phyloP scores from a whole-genome alignment of 1,140 invertebrate genomes.

The Lasioglossum baleicum region DNA sequence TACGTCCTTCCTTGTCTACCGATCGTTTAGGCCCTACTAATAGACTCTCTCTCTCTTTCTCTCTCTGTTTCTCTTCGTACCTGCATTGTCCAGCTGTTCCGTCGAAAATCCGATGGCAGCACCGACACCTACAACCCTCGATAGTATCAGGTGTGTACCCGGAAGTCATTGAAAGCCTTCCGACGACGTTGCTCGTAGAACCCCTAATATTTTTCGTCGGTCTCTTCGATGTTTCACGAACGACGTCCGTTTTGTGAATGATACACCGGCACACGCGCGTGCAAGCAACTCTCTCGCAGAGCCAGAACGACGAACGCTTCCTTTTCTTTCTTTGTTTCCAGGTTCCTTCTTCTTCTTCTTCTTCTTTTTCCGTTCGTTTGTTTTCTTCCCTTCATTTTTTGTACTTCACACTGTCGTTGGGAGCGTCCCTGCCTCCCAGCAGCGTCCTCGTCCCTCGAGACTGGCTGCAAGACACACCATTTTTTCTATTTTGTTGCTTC shows the following conservation, averaged over 20 bases:
- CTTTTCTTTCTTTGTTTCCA: not conserved
- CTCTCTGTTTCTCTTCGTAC: not conserved
- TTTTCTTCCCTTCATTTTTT: slow-evolving; percentile 19
- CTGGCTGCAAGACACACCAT: slow-evolving; percentile 14
- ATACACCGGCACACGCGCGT: slow-evolving; percentile 52
- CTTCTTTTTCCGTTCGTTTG: not conserved
- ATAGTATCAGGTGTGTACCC: slow-evolving; percentile 34
- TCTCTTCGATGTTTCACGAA: slow-evolving; percentile 54
- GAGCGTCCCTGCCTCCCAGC: not conserved
- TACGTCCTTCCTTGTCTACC: not conserved
- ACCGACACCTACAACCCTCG: slow-evolving; percentile 31
- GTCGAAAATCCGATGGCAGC: slow-evolving; percentile 25
- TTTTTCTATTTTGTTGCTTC: not conserved
- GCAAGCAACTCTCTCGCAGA: slow-evolving; percentile 61
- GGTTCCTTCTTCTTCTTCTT: not conserved
- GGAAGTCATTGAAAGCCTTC: slow-evolving; percentile 41
- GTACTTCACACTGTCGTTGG: slow-evolving; percentile 38
- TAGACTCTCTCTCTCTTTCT: too few relatives aligned
- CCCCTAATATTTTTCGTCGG: slow-evolving; percentile 17
- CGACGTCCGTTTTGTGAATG: slow-evolving; percentile 30
- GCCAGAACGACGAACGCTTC: slow-evolving; percentile 53
- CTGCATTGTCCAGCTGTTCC: not conserved
- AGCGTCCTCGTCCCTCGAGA: slow-evolving; percentile 6
- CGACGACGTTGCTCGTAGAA: slow-evolving; percentile 72
- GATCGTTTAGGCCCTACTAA: slow-evolving; percentile 41